Percentiles rank a stretch among this genome's conserved stretches.
These are phyloP conservation scores for Dipodomys merriami DNA, from an alignment of 2,113 vertebrate genomes.

Conservation along the genomic window DNA sequence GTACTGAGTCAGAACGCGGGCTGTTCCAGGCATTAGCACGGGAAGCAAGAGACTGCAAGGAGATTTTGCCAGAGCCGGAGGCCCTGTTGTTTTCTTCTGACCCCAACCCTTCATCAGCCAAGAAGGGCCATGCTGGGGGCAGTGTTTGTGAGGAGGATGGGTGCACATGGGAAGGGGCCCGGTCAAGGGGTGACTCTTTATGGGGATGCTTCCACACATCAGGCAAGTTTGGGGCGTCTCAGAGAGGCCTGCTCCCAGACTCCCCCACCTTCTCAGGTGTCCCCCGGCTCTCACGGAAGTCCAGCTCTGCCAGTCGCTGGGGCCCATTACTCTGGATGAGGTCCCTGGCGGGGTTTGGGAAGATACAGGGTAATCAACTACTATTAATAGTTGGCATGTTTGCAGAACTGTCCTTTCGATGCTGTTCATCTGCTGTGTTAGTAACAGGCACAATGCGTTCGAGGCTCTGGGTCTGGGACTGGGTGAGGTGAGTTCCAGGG, in stretches of 20 bases:
- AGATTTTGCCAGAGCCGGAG: too few relatives aligned
- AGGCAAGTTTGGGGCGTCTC: background rate
- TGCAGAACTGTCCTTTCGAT: conserved; percentile 88
- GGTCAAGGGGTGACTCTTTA: accelerated
- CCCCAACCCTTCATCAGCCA: background rate
- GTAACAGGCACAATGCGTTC: conserved; percentile 86
- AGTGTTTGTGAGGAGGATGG: background rate
- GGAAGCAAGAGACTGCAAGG: background rate
- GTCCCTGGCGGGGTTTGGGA: conserved; percentile 89
- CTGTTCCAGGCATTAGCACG: accelerated
- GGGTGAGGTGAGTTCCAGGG: conserved; percentile 71
- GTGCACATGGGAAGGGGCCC: accelerated
- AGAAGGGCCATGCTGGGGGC: accelerated
- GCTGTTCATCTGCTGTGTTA: conserved; percentile 95
- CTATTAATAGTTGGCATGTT: conserved; percentile 97
- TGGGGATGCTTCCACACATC: accelerated
- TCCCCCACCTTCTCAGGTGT: accelerated
- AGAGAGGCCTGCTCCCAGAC: background rate
- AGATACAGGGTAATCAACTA: conserved; percentile 93
- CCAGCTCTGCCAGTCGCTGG: conserved; percentile 14
- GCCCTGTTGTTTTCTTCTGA: background rate
- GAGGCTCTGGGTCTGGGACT: conserved; percentile 74
- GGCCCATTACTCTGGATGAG: conserved; percentile 82
- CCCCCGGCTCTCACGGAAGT: background rate
- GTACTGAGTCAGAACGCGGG: accelerated